Conservation (phyloP, 1,140 invertebrate genomes). For the Tetraneura akinire region DNA sequence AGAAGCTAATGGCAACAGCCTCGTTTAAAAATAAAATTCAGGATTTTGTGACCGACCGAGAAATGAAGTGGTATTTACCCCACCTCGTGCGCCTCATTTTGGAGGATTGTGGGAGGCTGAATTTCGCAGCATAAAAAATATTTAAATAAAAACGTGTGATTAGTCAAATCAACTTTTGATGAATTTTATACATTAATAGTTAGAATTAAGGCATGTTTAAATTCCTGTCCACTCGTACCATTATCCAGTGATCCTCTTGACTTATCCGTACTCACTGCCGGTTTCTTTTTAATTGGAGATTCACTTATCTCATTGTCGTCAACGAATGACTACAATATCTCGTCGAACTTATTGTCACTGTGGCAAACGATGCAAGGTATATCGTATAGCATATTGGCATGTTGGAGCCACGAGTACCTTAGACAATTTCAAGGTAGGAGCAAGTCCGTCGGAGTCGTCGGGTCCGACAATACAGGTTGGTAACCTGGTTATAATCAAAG, state of each 20-base stretch:
- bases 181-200: too few species aligned
- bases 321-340: constrained; percentile 17
- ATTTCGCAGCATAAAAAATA: constrained; percentile 48
- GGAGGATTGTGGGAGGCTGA: constrained; percentile 59
- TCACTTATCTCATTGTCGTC: constrained; percentile 46
- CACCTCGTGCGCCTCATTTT: constrained; percentile 57
- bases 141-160: too few species aligned
- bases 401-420: constrained; percentile 56
- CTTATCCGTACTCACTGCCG: constrained; percentile 55
- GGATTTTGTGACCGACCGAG: not conserved
- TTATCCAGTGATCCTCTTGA: constrained; percentile 56
- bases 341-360: constrained; percentile 46
- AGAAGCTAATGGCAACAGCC: not conserved
- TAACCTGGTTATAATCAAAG: constrained; percentile 19
- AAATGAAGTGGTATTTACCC: constrained; percentile 57
- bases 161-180: too few species aligned
- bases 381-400: constrained; percentile 54
- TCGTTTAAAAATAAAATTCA: too few species aligned
- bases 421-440: constrained; percentile 52
- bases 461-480: not conserved
- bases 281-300: constrained; percentile 55
- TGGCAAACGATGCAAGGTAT: constrained; percentile 54
- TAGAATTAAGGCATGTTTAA: constrained; percentile 56
- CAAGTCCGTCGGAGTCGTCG: not conserved
- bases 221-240: constrained; percentile 58